Base-by-base conservation (phyloP, 2,888 invertebrate species). In the Nowickia ferox region DNA sequence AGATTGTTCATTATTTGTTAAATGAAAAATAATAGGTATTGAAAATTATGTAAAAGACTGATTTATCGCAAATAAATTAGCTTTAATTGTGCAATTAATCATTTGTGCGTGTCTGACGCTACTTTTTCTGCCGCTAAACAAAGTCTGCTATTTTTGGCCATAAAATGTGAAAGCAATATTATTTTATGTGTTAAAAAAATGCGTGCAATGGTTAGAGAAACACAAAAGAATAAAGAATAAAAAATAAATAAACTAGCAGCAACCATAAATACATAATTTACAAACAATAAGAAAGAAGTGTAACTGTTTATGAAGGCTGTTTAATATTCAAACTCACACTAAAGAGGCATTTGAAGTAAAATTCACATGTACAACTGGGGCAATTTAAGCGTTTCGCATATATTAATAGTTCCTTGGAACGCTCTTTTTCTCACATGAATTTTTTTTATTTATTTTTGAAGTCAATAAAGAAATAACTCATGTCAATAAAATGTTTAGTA, bases 31-130 rank as follows among this genome's bases (percentile, higher is more conserved):
- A 57, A 46, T 30, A 46, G 59, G 11, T 57, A 46, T 66, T 55
- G 38, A 42, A 77, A 51, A 57, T 65, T 72, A 88, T 90, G 87
- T 79, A 46, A n/a, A 22, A 82, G 71, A 71, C 78, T 91, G 90
- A 88, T 89, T 89, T 91, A 90, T 90, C 88, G 90, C 88, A 90
- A 90, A 91, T 90, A 91, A 91, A 89, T 90, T 90, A 88, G 87
- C 87, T 68, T 87, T 90, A 91, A 90, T 90, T 90, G 90, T 89
- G 88, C 90, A 90, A 90, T 90, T 91, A 90, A 84, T 77, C 85
- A 87, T 77, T 79, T 84, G 74, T 88, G 86, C 87, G 82, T 77
- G 84, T 55, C 78, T 80, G 42, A 63, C 57, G 59, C 63, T 55
- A 46, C 38, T 55, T 22, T 72, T 61, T 77, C 63, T 51, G 15